Percentiles rank a stretch among this genome's conserved stretches.
phyloP scores from a whole-genome alignment of 2,113 vertebrate genomes.

The Redunca redunca region DNA sequence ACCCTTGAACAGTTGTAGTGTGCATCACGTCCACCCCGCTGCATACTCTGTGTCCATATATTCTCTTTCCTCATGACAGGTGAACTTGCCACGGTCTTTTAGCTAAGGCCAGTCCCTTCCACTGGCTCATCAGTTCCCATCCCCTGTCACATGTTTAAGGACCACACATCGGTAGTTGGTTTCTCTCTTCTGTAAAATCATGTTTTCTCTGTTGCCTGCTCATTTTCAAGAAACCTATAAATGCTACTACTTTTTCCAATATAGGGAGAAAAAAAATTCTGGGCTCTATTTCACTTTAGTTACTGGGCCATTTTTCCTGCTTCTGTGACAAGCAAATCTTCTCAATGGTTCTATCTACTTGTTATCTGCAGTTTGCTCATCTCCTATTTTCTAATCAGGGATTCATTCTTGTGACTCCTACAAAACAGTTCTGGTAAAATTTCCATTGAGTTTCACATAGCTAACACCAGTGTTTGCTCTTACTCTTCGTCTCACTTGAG shows the following conservation, averaged over 20 bases:
- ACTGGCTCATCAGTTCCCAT: not conserved
- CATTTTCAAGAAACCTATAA: not conserved
- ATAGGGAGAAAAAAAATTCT: not conserved
- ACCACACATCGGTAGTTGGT: not conserved
- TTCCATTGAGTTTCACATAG: not conserved
- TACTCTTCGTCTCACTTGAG: not conserved
- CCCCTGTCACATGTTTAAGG: not conserved
- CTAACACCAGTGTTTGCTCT: not conserved
- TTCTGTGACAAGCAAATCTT: not conserved
- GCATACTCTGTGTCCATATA: not conserved
- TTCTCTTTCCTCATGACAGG: not conserved
- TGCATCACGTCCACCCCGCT: accelerated
- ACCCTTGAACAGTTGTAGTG: not conserved
- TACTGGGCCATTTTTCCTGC: not conserved
- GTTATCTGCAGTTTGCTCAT: not conserved
- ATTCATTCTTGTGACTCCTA: not conserved
- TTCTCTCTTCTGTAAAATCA: not conserved
- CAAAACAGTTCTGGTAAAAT: not conserved
- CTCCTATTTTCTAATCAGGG: not conserved
- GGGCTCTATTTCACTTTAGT: not conserved
- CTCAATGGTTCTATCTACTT: not conserved
- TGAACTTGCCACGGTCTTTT: not conserved
- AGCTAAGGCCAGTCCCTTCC: not conserved
- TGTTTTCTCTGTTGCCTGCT: not conserved
- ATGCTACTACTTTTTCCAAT: not conserved